These are phyloP conservation scores for Chitala chitala DNA, from an alignment of 2,113 vertebrate genomes.

Conservation along the genomic window DNA sequence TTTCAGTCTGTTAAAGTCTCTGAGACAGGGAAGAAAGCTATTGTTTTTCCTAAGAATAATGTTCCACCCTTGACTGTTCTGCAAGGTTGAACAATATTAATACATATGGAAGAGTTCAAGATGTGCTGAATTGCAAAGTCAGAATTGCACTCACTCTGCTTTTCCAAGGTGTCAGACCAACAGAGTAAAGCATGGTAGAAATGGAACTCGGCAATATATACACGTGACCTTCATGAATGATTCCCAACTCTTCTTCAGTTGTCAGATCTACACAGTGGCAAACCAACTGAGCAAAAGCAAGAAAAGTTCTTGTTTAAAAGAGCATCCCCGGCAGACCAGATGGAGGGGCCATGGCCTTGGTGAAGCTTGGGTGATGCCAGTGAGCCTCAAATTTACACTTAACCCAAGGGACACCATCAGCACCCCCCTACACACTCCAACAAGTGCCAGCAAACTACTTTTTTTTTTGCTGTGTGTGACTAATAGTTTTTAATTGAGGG, in stretches of 20 bases:
- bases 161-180: background rate
- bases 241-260: constrained; percentile 52
- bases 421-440: constrained; percentile 13
- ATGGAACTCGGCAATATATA: too few species aligned
- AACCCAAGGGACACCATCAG: background rate
- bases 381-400: background rate
- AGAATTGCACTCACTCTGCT: constrained; percentile 33
- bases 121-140: constrained; percentile 25
- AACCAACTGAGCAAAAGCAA: constrained; percentile 62
- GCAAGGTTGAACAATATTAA: background rate
- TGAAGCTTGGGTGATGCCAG: constrained; percentile 38
- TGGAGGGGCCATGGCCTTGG: constrained; percentile 31
- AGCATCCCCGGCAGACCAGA: constrained; percentile 31
- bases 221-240: constrained; percentile 40
- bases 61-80: background rate
- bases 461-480: constrained; percentile 57
- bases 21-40: too few species aligned
- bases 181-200: constrained; percentile 18
- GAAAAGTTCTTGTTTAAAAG: constrained; percentile 37
- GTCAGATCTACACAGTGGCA: constrained; percentile 43
- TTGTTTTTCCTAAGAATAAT: too few species aligned
- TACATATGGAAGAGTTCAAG: background rate
- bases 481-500: constrained; percentile 65
- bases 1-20: too few species aligned
- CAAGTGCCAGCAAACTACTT: constrained; percentile 48